These are phyloP conservation scores for Tolypeutes matacus DNA, from an alignment of 2,797 vertebrate species.

Conservation along the genomic window DNA sequence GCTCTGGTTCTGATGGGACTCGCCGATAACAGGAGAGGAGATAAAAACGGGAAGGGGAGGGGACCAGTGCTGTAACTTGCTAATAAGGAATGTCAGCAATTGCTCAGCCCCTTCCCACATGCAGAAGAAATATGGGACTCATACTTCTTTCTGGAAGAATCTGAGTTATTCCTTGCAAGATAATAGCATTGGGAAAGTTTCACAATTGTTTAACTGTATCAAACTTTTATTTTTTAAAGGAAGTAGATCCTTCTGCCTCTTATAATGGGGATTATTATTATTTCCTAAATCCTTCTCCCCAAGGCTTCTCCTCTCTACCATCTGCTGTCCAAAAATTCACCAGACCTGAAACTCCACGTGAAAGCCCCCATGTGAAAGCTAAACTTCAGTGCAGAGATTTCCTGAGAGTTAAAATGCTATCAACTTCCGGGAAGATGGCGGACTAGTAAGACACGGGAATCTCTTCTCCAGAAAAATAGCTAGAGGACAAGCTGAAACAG, in stretches of 20 bases:
- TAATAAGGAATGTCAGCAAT: neutral
- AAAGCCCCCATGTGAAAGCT: neutral
- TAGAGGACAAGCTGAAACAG: too few species aligned
- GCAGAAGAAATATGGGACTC: neutral
- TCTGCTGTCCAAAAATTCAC: neutral
- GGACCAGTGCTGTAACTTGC: slow-evolving; percentile 28
- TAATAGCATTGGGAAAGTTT: slow-evolving; percentile 2
- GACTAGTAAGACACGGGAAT: too few species aligned
- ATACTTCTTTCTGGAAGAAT: slow-evolving; percentile 30
- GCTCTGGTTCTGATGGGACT: slow-evolving; percentile 73
- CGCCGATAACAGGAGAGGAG: slow-evolving; percentile 52
- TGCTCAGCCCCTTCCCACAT: neutral
- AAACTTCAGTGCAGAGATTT: neutral
- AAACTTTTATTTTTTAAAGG: slow-evolving; percentile 32
- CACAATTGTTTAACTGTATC: slow-evolving; percentile 50
- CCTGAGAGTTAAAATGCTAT: neutral
- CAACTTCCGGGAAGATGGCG: too few species aligned
- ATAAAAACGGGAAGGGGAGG: neutral
- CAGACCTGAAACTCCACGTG: neutral
- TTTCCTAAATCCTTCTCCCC: neutral
- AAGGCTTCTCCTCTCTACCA: neutral
- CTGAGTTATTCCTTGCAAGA: slow-evolving; percentile 61
- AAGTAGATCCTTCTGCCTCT: neutral
- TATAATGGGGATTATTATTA: neutral
- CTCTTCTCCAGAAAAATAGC: too few species aligned